Base-by-base conservation (phyloP, 1,140 invertebrate species). In the Geopemphigus sp. region DNA sequence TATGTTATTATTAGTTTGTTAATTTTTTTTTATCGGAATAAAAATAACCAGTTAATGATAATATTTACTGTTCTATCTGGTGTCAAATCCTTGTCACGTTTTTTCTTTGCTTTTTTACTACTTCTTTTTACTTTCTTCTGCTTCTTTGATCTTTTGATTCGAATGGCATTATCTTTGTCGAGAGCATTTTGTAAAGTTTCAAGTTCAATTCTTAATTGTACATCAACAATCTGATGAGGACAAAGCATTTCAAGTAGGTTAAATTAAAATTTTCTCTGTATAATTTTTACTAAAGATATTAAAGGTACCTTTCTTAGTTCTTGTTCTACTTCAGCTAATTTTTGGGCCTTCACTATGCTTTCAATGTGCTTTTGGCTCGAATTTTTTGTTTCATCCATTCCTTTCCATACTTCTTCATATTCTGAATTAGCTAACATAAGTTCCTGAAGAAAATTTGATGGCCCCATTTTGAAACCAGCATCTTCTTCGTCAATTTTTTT, bases 31-130 rank as follows among this genome's bases (percentile, higher is more conserved):
- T 26, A 14, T 61, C 17, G 26, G 5, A 61, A 61, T 39, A 61
- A 29, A 15, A 61, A 61, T 26, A 26, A 22, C 5, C 5, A 61
- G 24, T 19, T 19, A 19, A 26, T 53, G 17, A 26, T 29, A 14
- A 54, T 78, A 78, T 78, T 78, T 78, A 78, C 74, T 0, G 93
- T 94, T 83, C 94, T 88, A 84, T 98, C 95, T 0, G 95, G 94
- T 22, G 96, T 98, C 56, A 98, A 87, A 87, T 98, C 96, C 86
- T 98, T 98, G 84, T 97, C 95, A 85, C 95, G 97, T 84, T 95
- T 96, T 84, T 94, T 96, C 85, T 95, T 96, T 83, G 90, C 91
- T 82, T 93, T 95, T 84, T 93, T 96, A 26, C 93, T 93, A 78
- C 93, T 91, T 11, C 92, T 89, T 29, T 93, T 88, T 26, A 92